Conservation (phyloP, 2,113 vertebrate species). For the Salvelinus fontinalis region DNA sequence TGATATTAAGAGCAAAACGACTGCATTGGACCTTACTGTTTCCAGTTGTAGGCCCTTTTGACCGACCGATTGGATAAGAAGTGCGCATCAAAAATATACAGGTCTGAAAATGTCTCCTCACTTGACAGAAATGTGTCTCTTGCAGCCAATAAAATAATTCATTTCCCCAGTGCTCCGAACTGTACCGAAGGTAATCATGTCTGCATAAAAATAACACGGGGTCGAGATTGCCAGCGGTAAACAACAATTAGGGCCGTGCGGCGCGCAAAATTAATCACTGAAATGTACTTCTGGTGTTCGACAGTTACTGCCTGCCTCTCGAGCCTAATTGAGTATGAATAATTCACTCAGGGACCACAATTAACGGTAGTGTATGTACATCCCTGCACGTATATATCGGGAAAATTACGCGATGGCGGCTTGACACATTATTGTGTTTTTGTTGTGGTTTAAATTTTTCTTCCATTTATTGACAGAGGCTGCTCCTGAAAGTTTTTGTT, state of each 20-base stretch:
- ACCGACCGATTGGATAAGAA: conserved; percentile 25
- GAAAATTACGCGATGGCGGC: not conserved
- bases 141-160: conserved; percentile 54
- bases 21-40: too few species aligned
- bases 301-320: conserved; percentile 57
- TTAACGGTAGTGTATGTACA: conserved; percentile 28
- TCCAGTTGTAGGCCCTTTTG: not conserved
- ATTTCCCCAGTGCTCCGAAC: conserved; percentile 57
- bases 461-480: conserved; percentile 13
- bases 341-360: conserved; percentile 54
- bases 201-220: conserved; percentile 64
- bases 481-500: not conserved
- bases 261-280: conserved; percentile 65
- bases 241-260: conserved; percentile 67
- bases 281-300: conserved; percentile 58
- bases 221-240: conserved; percentile 57
- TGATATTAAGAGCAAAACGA: too few species aligned
- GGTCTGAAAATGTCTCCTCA: conserved; percentile 39
- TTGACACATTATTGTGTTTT: conserved; percentile 41
- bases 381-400: not conserved
- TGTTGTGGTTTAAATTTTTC: not conserved
- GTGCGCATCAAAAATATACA: conserved; percentile 30
- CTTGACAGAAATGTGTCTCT: conserved; percentile 55
- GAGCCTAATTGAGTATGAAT: conserved; percentile 70
- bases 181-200: conserved; percentile 56